Evolutionary conservation across 2,113 vertebrate species (phyloP).

Genomic region (Pogonocichla stellata): DNA sequence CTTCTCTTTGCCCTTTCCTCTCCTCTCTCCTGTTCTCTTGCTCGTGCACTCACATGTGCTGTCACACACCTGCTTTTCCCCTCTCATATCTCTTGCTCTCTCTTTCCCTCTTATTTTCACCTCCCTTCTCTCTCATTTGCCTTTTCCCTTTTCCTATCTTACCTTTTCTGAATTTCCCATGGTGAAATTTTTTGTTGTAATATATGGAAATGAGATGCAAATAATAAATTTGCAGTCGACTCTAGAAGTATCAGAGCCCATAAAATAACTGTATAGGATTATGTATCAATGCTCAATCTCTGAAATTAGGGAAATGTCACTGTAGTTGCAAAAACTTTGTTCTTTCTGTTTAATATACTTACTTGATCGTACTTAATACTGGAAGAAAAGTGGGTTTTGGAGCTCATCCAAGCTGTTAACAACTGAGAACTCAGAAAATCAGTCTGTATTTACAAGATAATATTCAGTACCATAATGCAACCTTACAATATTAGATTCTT

Average conservation of each 20-base stretch:
- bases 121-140: background rate
- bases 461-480: background rate
- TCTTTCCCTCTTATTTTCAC: background rate
- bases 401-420: background rate
- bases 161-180: background rate
- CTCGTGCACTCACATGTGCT: accelerated
- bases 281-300: background rate
- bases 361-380: background rate
- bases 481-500: background rate
- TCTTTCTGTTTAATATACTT: background rate
- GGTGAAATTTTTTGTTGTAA: background rate
- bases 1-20: background rate
- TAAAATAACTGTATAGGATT: background rate
- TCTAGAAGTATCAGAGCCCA: background rate
- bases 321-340: background rate
- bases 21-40: accelerated
- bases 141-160: background rate
- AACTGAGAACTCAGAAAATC: background rate
- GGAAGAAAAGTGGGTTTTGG: background rate
- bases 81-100: background rate
- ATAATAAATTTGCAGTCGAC: background rate
- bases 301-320: background rate
- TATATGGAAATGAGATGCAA: background rate
- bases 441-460: background rate
- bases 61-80: background rate